These are phyloP conservation scores for Pimpla rufipes DNA, from an alignment of 2,888 invertebrate species.

Conservation along the genomic window DNA sequence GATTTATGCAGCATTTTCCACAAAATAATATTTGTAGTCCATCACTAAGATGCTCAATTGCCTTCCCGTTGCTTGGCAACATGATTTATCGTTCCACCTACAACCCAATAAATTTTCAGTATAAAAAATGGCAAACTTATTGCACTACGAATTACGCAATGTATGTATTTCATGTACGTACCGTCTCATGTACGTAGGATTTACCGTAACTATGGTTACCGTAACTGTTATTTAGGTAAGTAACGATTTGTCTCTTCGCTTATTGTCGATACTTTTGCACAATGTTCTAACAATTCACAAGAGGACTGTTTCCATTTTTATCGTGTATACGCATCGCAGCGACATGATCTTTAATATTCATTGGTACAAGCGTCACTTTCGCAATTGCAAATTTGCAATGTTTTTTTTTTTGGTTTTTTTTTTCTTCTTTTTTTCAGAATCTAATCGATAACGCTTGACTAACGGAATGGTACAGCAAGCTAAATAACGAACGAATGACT, in stretches of 20 bases:
- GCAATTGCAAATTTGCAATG: neutral
- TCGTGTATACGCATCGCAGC: conserved; percentile 16
- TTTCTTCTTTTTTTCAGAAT: too few relatives aligned
- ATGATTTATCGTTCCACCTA: neutral
- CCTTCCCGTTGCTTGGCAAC: neutral
- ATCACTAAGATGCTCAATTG: conserved; percentile 25
- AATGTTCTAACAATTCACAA: neutral
- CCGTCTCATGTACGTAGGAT: conserved; percentile 38
- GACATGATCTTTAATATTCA: conserved; percentile 30
- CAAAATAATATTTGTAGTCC: conserved; percentile 9
- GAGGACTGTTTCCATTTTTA: conserved; percentile 17
- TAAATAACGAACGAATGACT: neutral
- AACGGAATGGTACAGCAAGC: too few relatives aligned
- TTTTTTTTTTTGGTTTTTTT: neutral
- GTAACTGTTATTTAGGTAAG: conserved; percentile 71
- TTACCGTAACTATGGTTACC: conserved; percentile 42
- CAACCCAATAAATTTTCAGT: conserved; percentile 6
- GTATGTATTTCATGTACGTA: conserved; percentile 42
- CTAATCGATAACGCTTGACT: too few relatives aligned
- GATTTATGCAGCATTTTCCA: too few relatives aligned
- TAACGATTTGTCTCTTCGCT: conserved; percentile 65
- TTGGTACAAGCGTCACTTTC: conserved; percentile 24
- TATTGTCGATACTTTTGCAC: conserved; percentile 32
- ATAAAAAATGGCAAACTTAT: conserved; percentile 32
- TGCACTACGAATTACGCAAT: conserved; percentile 21